Percentiles rank a stretch among this genome's conserved stretches.
These are phyloP conservation scores for Isurus oxyrinchus DNA, from an alignment of 2,113 vertebrate species.

Conservation along the genomic window DNA sequence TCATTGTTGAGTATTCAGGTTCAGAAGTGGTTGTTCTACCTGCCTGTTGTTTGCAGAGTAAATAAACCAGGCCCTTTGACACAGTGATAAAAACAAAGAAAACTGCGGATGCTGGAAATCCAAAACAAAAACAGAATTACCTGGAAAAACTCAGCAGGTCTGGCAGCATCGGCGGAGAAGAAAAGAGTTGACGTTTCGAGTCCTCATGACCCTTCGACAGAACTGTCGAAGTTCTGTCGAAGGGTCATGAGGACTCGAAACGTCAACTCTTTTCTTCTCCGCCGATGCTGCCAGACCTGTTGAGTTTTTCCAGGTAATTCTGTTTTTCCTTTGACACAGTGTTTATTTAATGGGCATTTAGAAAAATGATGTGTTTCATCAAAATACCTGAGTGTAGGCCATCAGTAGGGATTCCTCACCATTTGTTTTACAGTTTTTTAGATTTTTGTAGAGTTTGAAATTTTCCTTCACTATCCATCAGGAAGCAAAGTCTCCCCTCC, in stretches of 20 bases:
- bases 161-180: too few relatives aligned
- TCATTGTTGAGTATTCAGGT: background rate
- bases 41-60: background rate
- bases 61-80: background rate
- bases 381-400: background rate
- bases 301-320: too few relatives aligned
- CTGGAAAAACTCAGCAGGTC: too few relatives aligned
- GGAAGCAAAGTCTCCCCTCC: background rate
- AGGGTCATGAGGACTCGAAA: too few relatives aligned
- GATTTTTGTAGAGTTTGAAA: background rate
- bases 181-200: too few relatives aligned
- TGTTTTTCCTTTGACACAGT: background rate
- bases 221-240: too few relatives aligned
- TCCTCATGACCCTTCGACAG: too few relatives aligned
- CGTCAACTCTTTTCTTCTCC: too few relatives aligned
- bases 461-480: background rate
- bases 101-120: too few relatives aligned
- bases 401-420: background rate
- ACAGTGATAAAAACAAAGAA: too few relatives aligned
- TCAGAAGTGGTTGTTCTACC: background rate
- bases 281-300: too few relatives aligned
- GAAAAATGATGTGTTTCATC: background rate
- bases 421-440: background rate
- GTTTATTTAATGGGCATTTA: background rate
- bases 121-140: too few relatives aligned